Evolutionary conservation across 2,888 invertebrate genomes (phyloP).

Genomic region (Agonopterix heracliana): DNA sequence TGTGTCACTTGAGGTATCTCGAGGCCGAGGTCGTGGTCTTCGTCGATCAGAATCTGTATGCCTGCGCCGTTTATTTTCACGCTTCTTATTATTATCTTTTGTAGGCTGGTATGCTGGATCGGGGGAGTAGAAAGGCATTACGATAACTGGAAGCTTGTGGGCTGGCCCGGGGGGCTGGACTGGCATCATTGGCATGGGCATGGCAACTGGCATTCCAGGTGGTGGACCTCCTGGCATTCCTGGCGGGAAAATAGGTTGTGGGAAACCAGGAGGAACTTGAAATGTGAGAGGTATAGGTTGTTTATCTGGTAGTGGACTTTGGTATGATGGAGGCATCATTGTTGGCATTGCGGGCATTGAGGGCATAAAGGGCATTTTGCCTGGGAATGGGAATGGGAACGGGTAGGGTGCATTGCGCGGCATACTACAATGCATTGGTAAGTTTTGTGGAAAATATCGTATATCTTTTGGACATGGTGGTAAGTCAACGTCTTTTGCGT

Average conservation of each 20-base stretch:
- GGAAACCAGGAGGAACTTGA: slow-evolving; percentile 26
- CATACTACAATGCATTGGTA: slow-evolving; percentile 68
- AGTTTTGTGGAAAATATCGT: slow-evolving; percentile 52
- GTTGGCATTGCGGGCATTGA: too few species aligned
- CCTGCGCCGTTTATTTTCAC: slow-evolving; percentile 4
- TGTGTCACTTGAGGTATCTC: slow-evolving; percentile 7
- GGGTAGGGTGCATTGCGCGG: slow-evolving; percentile 26
- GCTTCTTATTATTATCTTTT: slow-evolving; percentile 27
- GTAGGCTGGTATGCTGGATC: slow-evolving; percentile 37
- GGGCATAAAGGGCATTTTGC: slow-evolving; percentile 22
- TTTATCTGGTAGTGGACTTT: slow-evolving; percentile 25
- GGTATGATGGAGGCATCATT: slow-evolving; percentile 19
- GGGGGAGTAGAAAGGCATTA: slow-evolving; percentile 66
- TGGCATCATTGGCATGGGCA: slow-evolving; percentile 17
- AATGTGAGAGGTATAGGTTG: slow-evolving; percentile 21
- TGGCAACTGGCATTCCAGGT: background rate
- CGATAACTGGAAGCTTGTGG: slow-evolving; percentile 61
- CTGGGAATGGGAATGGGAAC: slow-evolving; percentile 7
- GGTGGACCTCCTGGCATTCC: background rate
- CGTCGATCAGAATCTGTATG: too few species aligned
- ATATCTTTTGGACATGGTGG: slow-evolving; percentile 56
- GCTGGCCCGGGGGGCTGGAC: slow-evolving; percentile 25
- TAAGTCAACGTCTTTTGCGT: slow-evolving; percentile 33
- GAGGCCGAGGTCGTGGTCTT: background rate
- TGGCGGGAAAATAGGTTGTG: slow-evolving; percentile 6